These are phyloP conservation scores for Onychostoma macrolepis DNA, from an alignment of 2,113 vertebrate species.

Conservation along the genomic window DNA sequence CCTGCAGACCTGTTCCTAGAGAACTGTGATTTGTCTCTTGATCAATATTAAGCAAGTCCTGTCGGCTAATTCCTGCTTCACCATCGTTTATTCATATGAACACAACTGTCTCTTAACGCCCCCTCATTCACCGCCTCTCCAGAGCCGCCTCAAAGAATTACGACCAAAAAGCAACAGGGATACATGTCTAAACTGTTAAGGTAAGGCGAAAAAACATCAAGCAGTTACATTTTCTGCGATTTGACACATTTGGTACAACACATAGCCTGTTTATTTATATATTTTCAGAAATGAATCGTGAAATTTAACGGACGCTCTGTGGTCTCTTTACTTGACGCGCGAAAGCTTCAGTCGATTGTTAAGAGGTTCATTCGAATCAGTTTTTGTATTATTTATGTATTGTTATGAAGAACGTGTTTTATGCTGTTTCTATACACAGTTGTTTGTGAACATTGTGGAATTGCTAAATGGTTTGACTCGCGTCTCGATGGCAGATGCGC, in stretches of 20 bases:
- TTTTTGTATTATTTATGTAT: not conserved
- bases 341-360: not conserved
- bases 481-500: not conserved
- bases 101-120: conserved; percentile 24
- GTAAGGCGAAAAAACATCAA: not conserved
- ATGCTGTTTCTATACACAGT: not conserved
- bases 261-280: not conserved
- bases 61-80: conserved; percentile 63
- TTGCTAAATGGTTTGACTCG: not conserved
- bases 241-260: not conserved
- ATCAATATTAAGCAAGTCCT: conserved; percentile 62
- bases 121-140: conserved; percentile 37
- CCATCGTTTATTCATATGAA: conserved; percentile 16
- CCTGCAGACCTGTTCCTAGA: not conserved
- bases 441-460: not conserved
- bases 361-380: not conserved
- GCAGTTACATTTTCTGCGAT: not conserved
- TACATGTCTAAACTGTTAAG: conserved; percentile 5
- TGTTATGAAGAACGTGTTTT: not conserved
- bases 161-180: conserved; percentile 27
- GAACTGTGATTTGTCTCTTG: conserved; percentile 3
- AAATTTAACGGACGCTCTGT: not conserved
- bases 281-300: not conserved
- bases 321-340: not conserved
- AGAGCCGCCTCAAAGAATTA: conserved; percentile 28